These are phyloP conservation scores for Bubo scandiacus DNA, from an alignment of 2,113 vertebrate genomes.

Conservation along the genomic window DNA sequence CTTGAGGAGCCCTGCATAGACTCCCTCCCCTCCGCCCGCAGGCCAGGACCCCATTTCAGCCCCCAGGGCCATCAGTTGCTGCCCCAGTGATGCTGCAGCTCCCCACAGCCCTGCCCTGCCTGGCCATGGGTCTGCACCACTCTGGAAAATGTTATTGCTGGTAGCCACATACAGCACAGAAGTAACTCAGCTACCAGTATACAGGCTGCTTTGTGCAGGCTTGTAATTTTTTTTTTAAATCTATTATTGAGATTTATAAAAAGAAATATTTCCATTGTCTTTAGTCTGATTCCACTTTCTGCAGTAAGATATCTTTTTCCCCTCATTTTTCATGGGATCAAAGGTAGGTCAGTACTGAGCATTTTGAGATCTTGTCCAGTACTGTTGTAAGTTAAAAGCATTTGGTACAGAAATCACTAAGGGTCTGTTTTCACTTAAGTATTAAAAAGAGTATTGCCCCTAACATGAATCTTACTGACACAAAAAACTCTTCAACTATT, in stretches of 20 bases:
- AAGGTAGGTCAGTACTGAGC: background rate
- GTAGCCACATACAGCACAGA: background rate
- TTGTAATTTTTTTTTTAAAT: background rate
- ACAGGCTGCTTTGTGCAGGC: background rate
- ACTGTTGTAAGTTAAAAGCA: background rate
- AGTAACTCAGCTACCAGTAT: background rate
- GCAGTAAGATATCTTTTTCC: background rate
- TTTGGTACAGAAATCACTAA: background rate
- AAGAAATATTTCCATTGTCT: background rate
- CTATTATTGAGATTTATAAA: background rate
- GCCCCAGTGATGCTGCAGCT: background rate
- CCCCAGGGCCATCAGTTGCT: background rate
- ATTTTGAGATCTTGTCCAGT: background rate
- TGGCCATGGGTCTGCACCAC: background rate
- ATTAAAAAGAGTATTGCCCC: background rate
- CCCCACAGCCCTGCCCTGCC: background rate
- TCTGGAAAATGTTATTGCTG: background rate
- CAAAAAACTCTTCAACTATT: background rate
- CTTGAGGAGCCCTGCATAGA: background rate
- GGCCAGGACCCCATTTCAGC: background rate
- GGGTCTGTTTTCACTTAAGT: background rate
- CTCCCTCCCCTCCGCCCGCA: accelerated
- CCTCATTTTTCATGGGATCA: background rate
- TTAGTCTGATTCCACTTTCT: background rate
- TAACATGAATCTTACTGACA: background rate